phyloP scores from a whole-genome alignment of 2,797 vertebrate species.

The Corythornis leucogaster region DNA sequence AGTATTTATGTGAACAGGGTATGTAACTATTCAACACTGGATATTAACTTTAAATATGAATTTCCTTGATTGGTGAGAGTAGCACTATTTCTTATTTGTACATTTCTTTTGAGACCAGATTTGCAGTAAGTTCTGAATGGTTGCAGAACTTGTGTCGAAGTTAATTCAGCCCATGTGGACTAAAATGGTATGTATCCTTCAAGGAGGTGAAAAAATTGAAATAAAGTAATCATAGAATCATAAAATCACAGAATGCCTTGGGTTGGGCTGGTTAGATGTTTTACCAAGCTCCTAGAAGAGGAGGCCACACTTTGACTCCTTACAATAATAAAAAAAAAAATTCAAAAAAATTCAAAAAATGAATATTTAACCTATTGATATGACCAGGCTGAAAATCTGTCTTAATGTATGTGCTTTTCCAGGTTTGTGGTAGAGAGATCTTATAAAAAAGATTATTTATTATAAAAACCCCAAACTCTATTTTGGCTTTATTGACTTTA shows the following conservation, averaged over 20 bases:
- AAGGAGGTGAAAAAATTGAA: neutral
- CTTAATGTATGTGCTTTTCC: neutral
- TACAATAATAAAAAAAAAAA: neutral
- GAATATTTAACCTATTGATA: neutral
- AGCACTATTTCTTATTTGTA: neutral
- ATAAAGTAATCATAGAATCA: neutral
- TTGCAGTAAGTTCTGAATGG: neutral
- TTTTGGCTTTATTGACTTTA: neutral
- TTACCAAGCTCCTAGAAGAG: neutral
- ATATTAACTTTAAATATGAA: neutral
- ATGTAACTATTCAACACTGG: neutral
- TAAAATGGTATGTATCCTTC: neutral
- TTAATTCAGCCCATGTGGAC: neutral
- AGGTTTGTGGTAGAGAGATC: neutral
- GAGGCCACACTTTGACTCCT: neutral
- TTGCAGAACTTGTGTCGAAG: neutral
- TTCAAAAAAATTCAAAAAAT: too few species aligned
- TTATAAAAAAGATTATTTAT: neutral
- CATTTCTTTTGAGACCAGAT: neutral
- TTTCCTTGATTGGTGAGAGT: neutral
- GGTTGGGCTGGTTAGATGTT: neutral
- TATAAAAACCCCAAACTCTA: neutral
- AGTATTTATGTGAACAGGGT: neutral
- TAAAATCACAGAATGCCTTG: too few species aligned
- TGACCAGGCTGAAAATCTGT: neutral